Evolutionary conservation across 2,888 invertebrate species (phyloP).

Genomic region (Drosophila ezoana): DNA sequence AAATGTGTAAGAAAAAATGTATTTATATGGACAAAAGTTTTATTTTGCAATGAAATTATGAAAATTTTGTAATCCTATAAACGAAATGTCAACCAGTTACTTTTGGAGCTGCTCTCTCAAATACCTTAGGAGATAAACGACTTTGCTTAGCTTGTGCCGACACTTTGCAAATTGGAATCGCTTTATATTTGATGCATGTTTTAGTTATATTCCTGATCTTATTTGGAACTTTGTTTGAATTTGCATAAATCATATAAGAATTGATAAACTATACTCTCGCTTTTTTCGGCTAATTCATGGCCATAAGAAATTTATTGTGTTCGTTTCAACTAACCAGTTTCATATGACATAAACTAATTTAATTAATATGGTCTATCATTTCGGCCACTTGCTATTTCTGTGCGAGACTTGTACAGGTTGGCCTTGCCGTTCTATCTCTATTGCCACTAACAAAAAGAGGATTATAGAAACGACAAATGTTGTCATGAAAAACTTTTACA

Average conservation of each 20-base stretch:
- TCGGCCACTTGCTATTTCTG: constrained; percentile 5
- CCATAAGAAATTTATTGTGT: constrained; percentile 22
- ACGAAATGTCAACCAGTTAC: background rate
- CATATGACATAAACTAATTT: background rate
- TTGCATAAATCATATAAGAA: constrained; percentile 1
- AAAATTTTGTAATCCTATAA: no score
- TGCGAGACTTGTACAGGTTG: constrained; percentile 2
- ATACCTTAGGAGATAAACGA: background rate
- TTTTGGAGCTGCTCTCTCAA: constrained; percentile 4
- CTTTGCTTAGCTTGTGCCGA: background rate
- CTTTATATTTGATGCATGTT: background rate
- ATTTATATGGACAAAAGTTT: no score
- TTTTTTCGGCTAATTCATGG: constrained; percentile 21
- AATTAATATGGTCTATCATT: constrained; percentile 9
- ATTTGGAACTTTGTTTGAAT: constrained; percentile 1
- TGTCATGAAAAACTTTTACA: background rate
- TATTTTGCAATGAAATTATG: no score
- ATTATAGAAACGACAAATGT: constrained; percentile 2
- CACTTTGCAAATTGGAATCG: constrained; percentile 10
- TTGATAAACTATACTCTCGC: constrained; percentile 6
- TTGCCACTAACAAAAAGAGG: background rate
- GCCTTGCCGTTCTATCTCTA: constrained; percentile 14
- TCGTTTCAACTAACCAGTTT: constrained; percentile 21
- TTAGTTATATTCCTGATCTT: constrained; percentile 9
- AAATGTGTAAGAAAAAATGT: no score